Evolutionary conservation across 1,140 invertebrate genomes (phyloP).

Genomic region (Ooceraea biroi): DNA sequence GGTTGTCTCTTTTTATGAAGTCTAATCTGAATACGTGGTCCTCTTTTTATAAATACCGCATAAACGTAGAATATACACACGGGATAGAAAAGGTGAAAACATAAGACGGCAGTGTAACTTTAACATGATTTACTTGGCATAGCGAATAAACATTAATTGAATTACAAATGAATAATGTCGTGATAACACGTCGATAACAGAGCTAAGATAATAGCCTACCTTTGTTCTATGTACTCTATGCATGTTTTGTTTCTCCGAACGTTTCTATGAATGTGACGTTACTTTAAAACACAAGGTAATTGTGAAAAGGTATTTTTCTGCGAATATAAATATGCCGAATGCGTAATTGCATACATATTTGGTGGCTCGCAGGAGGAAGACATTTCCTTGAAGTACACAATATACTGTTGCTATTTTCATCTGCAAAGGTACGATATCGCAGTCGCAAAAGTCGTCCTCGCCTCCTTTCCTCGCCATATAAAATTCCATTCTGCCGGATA

Average conservation of each 20-base stretch:
- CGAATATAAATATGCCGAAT: background rate
- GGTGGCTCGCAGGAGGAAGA: conserved; percentile 27
- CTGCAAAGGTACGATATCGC: conserved; percentile 55
- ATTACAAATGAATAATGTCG: conserved; percentile 5
- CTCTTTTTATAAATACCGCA: conserved; percentile 16
- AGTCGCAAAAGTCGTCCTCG: conserved; percentile 29
- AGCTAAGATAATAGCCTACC: background rate
- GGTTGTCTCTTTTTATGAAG: conserved; percentile 2
- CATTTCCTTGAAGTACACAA: conserved; percentile 40
- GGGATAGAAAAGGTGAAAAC: background rate
- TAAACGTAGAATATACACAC: background rate
- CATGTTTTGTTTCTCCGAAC: background rate
- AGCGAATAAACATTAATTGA: conserved; percentile 7
- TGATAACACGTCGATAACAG: background rate
- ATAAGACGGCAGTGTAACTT: background rate
- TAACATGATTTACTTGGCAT: background rate
- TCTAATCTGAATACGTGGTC: conserved; percentile 6
- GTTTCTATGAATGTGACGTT: too few relatives aligned
- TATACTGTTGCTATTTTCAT: conserved; percentile 59
- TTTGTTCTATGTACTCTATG: background rate
- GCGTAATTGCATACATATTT: conserved; percentile 35
- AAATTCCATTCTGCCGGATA: conserved; percentile 57
- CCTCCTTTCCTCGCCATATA: conserved; percentile 52
- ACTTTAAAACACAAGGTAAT: background rate
- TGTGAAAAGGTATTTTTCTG: background rate